A percentile compares a stretch with the other conserved stretches of the same genome.
These are phyloP conservation scores for Altica lythri DNA, from an alignment of 2,888 invertebrate genomes.

Conservation along the genomic window DNA sequence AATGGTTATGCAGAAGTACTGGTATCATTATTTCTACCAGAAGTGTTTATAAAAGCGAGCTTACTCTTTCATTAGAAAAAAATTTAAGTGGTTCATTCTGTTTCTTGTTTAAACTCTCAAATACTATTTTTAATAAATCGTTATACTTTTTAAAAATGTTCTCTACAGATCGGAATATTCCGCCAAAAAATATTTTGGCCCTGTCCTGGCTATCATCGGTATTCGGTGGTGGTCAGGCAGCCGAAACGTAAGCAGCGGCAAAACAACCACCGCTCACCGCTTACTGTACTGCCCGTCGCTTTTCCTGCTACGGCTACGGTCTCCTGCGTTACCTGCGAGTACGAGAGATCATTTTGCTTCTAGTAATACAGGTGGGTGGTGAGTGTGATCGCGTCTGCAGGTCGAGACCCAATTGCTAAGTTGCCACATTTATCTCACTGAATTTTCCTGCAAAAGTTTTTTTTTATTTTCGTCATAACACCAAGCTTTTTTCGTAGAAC, in stretches of 20 bases:
- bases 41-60: no score
- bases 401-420: constrained; percentile 7
- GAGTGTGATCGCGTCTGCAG: constrained; percentile 34
- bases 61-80: no score
- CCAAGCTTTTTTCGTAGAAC: neutral
- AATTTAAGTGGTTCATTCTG: no score
- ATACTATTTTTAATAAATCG: no score
- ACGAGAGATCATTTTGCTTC: constrained; percentile 26
- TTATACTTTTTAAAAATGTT: no score
- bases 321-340: constrained; percentile 22
- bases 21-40: no score
- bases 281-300: constrained; percentile 24
- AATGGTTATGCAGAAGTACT: no score
- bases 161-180: no score
- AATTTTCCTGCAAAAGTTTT: neutral
- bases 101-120: no score
- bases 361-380: constrained; percentile 42
- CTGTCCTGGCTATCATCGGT: constrained; percentile 30
- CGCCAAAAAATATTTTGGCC: no score
- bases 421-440: constrained; percentile 9
- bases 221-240: constrained; percentile 26
- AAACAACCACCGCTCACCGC: constrained; percentile 30
- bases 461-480: neutral
- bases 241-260: constrained; percentile 25
- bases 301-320: constrained; percentile 22